These are phyloP conservation scores for Sminthurides aquaticus DNA, from an alignment of 2,888 invertebrate species.

Conservation along the genomic window DNA sequence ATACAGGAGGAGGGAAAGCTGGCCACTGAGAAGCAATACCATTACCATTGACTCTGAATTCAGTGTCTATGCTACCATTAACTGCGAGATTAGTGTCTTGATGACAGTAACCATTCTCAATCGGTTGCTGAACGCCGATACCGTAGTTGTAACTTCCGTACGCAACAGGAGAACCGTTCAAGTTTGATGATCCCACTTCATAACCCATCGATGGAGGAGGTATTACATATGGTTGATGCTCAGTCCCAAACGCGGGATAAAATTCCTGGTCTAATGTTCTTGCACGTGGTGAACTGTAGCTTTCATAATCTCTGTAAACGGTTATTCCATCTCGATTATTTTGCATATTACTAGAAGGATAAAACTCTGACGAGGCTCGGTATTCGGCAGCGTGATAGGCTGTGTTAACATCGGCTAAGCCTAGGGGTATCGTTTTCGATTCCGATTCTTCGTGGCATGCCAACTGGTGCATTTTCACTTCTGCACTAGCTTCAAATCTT, in stretches of 20 bases:
- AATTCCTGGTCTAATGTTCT: neutral
- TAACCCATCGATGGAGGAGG: no score
- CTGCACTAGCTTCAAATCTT: slow-evolving; percentile 2
- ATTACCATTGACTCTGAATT: no score
- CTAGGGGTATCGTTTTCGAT: neutral
- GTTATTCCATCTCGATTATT: neutral
- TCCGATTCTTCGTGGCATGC: neutral
- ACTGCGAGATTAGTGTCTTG: no score
- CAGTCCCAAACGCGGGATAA: neutral
- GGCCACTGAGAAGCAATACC: neutral
- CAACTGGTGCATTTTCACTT: neutral
- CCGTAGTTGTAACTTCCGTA: no score
- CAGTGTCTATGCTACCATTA: no score
- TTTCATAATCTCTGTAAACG: neutral
- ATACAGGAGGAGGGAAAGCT: neutral
- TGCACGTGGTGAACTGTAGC: neutral
- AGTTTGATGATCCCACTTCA: no score
- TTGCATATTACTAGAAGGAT: neutral
- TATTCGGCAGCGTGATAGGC: neutral
- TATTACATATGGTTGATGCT: neutral
- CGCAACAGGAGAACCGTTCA: no score
- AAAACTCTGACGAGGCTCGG: neutral
- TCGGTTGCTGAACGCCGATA: no score
- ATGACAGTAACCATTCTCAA: no score
- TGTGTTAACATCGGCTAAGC: neutral